phyloP scores from a whole-genome alignment of 2,797 vertebrate species.

The Crocidura indochinensis region DNA sequence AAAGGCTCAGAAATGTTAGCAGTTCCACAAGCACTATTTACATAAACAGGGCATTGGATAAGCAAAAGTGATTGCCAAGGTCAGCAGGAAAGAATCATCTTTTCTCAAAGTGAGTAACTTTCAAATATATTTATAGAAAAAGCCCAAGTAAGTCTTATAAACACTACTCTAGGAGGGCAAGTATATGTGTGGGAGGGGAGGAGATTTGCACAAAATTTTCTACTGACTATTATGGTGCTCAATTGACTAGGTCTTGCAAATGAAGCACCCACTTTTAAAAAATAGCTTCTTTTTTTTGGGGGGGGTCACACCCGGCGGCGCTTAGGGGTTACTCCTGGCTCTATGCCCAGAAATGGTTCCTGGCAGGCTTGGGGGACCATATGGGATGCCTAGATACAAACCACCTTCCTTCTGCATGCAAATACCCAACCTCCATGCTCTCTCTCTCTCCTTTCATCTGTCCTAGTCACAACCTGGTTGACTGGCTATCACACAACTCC shows the following conservation, averaged over 20 bases:
- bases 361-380: too few species aligned
- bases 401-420: too few species aligned
- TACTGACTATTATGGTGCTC: neutral
- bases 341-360: too few species aligned
- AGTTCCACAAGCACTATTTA: neutral
- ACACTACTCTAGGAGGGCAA: neutral
- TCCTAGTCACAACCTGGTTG: neutral
- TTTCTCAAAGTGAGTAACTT: conserved; percentile 51
- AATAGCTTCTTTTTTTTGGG: neutral
- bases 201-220: neutral
- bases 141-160: neutral
- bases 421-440: too few species aligned
- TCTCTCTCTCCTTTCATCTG: neutral
- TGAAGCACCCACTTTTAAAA: neutral
- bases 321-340: too few species aligned
- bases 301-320: too few species aligned
- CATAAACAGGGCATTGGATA: conserved; percentile 23
- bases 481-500: neutral
- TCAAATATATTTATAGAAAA: neutral
- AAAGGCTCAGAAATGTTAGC: neutral
- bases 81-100: neutral
- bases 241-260: conserved; percentile 1
- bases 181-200: too few species aligned
- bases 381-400: too few species aligned
- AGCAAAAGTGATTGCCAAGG: conserved; percentile 43